A percentile compares a stretch with the other conserved stretches of the same genome.
Conservation (phyloP, 2,888 invertebrate species). For the Blastobasis adustella region DNA sequence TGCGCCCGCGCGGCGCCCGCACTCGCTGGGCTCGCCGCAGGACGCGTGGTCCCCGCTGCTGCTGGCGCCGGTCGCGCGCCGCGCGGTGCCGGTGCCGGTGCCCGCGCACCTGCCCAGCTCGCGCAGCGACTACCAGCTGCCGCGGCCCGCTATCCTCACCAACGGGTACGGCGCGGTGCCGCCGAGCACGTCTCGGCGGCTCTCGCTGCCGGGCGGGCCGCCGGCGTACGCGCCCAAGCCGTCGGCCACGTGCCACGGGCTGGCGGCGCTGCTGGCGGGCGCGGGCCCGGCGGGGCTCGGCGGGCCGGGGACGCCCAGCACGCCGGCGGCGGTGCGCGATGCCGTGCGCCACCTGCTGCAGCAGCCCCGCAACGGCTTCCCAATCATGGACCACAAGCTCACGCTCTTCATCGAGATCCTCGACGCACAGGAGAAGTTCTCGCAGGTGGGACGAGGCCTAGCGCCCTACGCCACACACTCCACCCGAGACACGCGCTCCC, state of each 20-base stretch:
- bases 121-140: slow-evolving; percentile 77
- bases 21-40: slow-evolving; percentile 74
- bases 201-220: slow-evolving; percentile 72
- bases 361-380: slow-evolving; percentile 83
- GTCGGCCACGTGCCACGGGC: slow-evolving; percentile 78
- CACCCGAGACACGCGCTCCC: too few relatives aligned
- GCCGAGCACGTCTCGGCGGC: slow-evolving; percentile 65
- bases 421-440: slow-evolving; percentile 87
- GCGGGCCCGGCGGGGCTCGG: slow-evolving; percentile 14
- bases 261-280: slow-evolving; percentile 33
- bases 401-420: slow-evolving; percentile 87
- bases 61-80: slow-evolving; percentile 72
- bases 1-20: slow-evolving; percentile 68
- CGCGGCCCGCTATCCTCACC: slow-evolving; percentile 69
- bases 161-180: slow-evolving; percentile 67
- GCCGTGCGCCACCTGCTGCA: slow-evolving; percentile 80
- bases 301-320: slow-evolving; percentile 64
- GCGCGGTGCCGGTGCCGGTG: slow-evolving; percentile 63
- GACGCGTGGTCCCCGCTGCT: slow-evolving; percentile 66
- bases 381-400: slow-evolving; percentile 85
- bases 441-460: slow-evolving; percentile 75
- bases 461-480: not conserved
- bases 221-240: slow-evolving; percentile 70
- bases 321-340: slow-evolving; percentile 79
- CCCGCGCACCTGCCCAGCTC: slow-evolving; percentile 73